Evolutionary conservation across 2,888 invertebrate genomes (phyloP), one percentile per base, ranked within the genome.

Genomic region (Amblyjoppa fuscipennis): DNA sequence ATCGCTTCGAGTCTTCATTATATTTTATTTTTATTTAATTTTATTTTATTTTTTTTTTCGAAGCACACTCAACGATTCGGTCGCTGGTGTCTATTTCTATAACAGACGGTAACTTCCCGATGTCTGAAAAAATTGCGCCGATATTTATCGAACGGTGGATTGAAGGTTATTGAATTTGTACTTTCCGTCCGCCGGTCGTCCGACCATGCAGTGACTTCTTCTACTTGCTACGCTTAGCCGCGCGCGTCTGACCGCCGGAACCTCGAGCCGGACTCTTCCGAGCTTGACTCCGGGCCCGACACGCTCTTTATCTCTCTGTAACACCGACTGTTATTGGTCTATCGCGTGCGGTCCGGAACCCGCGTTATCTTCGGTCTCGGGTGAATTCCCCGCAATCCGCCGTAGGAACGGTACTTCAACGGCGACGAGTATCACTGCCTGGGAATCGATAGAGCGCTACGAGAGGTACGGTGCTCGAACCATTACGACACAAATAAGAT

Each of bases 141-240:
- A 31, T 4, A 75, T 49, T 45, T 45, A 11, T 31, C 31, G 45
- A 64, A 61, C 49, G 31, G 59, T 28, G 4, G 59, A 28, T 11
- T 0, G 9, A 59, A 2, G 28, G 4, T 59, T 59, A 1, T 28
- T 59, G 13, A 28, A 64, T 31, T 61, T 20, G 28, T n/a, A 31
- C 45, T 5, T 64, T 49, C 13, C 64, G 75, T 64, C 38, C 25
- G 61, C 38, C 25, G 61, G 70, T 56, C 11, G 78, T 85, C 85
- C 74, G 85, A 85, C 79, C 70, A 66, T 71, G 75, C 74, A 75
- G 66, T 64, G 71, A 70, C 66, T 79, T 82, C 64, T 78, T 82
- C 79, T 79, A 85, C 85, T 85, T 82, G 79, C 38, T 20, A 71
- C 78, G 78, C 34, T 68, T 20, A 51, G 71, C 49, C 82, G 79